Evolutionary conservation across 2,797 vertebrate genomes (phyloP).

Genomic region (Acestrorhynchus altus): DNA sequence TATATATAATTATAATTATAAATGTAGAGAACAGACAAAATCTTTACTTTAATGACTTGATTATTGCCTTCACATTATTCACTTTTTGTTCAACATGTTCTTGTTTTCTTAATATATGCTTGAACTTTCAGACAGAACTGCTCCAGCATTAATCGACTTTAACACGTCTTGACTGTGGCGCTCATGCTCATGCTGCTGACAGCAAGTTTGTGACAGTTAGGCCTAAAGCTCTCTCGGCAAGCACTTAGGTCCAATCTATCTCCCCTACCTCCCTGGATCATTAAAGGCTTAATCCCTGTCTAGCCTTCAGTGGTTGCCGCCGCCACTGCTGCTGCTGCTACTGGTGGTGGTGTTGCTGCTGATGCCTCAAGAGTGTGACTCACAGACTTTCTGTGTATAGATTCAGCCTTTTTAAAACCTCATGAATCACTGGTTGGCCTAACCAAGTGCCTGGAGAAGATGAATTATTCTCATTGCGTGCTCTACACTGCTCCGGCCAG

Average conservation of each 20-base stretch:
- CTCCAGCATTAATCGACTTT: not conserved
- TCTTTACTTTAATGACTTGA: too few relatives aligned
- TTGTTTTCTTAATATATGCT: not conserved
- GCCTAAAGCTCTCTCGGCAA: slow-evolving; percentile 3
- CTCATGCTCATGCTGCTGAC: not conserved
- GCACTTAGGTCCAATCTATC: slow-evolving; percentile 13
- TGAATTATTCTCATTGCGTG: not conserved
- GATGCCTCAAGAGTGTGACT: slow-evolving; percentile 38
- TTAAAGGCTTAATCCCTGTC: slow-evolving; percentile 24
- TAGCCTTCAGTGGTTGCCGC: slow-evolving; percentile 20
- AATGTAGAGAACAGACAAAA: too few relatives aligned
- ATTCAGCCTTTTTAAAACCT: slow-evolving; percentile 31
- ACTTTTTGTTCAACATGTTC: not conserved
- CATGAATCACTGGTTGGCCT: slow-evolving; percentile 50
- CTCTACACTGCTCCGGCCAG: not conserved
- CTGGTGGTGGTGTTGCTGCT: slow-evolving; percentile 4
- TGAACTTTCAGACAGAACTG: not conserved
- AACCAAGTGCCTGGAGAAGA: slow-evolving; percentile 10
- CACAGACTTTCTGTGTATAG: slow-evolving; percentile 17
- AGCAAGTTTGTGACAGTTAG: not conserved
- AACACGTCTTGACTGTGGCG: not conserved
- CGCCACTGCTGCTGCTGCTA: slow-evolving; percentile 3
- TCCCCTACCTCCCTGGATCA: not conserved
- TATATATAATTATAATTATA: too few relatives aligned
- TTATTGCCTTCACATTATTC: not conserved